Conservation (phyloP, 2,113 vertebrate genomes). For the Ramphastos sulfuratus region DNA sequence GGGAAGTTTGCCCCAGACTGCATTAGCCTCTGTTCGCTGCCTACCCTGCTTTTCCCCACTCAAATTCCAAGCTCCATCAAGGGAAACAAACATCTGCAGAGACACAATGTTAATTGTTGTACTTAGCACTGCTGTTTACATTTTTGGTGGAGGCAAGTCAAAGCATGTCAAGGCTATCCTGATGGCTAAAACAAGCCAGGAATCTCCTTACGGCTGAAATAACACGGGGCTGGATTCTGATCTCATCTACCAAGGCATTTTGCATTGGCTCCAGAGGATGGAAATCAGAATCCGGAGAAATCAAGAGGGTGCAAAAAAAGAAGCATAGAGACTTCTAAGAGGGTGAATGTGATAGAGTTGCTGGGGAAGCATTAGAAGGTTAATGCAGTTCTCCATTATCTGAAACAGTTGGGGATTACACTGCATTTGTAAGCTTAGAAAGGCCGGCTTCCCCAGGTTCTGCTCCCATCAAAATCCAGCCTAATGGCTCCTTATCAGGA, state of each 20-base stretch:
- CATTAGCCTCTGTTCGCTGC: constrained; percentile 45
- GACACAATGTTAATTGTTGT: constrained; percentile 66
- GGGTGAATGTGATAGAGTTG: background rate
- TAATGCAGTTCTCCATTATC: constrained; percentile 59
- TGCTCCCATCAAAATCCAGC: constrained; percentile 21
- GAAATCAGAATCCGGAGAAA: constrained; percentile 11
- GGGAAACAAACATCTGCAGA: constrained; percentile 70
- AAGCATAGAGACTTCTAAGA: background rate
- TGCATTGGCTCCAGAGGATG: background rate
- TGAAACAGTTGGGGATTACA: constrained; percentile 48
- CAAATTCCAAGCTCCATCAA: constrained; percentile 60
- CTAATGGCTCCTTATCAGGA: constrained; percentile 63
- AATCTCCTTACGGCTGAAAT: constrained; percentile 36
- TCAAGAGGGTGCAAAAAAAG: background rate
- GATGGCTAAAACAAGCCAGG: constrained; percentile 60
- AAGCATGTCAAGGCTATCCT: constrained; percentile 57
- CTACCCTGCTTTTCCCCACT: constrained; percentile 42
- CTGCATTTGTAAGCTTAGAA: constrained; percentile 57
- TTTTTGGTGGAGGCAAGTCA: constrained; percentile 57
- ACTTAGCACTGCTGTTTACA: constrained; percentile 67
- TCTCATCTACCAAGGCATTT: background rate
- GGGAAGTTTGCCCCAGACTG: constrained; percentile 58
- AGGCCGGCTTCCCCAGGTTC: background rate
- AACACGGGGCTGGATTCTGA: background rate
- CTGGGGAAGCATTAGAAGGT: constrained; percentile 27